Conservation (phyloP, 2,797 vertebrate species). For the Enteromius afrohamiltoni region DNA sequence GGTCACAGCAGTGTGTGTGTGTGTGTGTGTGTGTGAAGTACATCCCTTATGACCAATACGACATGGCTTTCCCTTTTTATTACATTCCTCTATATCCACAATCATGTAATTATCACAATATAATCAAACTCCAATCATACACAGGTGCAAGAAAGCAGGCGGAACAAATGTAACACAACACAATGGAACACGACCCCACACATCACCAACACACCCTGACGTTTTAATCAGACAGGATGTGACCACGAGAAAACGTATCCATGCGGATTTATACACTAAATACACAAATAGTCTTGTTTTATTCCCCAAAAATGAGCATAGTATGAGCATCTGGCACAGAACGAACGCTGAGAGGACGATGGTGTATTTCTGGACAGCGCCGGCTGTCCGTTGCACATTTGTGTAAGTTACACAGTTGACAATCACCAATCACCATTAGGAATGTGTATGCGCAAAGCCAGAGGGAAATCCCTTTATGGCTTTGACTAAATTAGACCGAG, state of each 20-base stretch:
- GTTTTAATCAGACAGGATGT: conserved; percentile 28
- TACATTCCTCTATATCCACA: conserved; percentile 68
- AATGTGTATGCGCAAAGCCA: conserved; percentile 74
- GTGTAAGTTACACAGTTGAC: conserved; percentile 28
- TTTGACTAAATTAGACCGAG: conserved; percentile 81
- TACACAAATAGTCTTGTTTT: not conserved
- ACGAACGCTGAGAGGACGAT: not conserved
- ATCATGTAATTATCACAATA: conserved; percentile 73
- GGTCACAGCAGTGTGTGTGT: conserved; percentile 9
- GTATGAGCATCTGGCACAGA: not conserved
- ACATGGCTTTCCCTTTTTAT: conserved; percentile 77
- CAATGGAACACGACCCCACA: conserved; percentile 17
- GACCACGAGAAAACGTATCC: conserved; percentile 15
- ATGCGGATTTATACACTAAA: conserved; percentile 9
- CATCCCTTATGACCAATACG: conserved; percentile 72
- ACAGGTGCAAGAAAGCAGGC: conserved; percentile 3
- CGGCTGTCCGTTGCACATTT: conserved; percentile 34
- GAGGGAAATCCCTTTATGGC: conserved; percentile 79
- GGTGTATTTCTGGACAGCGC: conserved; percentile 24
- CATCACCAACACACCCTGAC: conserved; percentile 22
- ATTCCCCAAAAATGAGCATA: conserved; percentile 1
- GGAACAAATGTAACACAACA: conserved; percentile 32
- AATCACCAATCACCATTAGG: conserved; percentile 58
- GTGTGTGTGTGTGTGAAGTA: conserved; percentile 39
- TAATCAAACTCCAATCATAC: conserved; percentile 43